Evolutionary conservation across 1,140 invertebrate species (phyloP), one percentile per base, ranked within the genome.

Genomic region (Polypedilum pembai): DNA sequence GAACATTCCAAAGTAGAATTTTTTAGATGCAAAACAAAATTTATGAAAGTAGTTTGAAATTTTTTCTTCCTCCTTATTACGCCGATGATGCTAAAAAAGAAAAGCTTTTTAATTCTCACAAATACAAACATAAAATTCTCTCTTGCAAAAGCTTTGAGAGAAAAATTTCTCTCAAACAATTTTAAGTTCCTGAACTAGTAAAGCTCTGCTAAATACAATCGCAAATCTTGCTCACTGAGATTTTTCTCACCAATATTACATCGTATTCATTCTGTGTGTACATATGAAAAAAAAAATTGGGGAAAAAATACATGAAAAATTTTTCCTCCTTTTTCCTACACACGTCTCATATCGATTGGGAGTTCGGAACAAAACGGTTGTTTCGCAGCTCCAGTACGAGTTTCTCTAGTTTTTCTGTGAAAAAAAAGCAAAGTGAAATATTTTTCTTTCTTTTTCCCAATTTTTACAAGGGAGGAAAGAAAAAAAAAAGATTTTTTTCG

Each of bases 321-420:
- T 69, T 69, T 69, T 18, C 65, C 8, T 12, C 45, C 15, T 56
- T 69, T 69, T 69, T 20, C 20, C 17, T 66, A 66, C 63, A 69
- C 65, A 69, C 18, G 5, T 12, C 20, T 69, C 65, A 69, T 69
- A 69, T 69, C 65, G 65, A 21, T 69, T 69, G 65, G 65, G 65
- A 69, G 65, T 69, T 69, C 65, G 65, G 65, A 69, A 69, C 65
- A 69, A 69, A 69, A 69, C 65, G 65, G 65, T 69, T 69, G 65
- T 69, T 69, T 69, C 65, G 65, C 20, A 69, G 65, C 65, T 69
- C 65, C 65, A 56, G 45, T 56, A 56, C 45, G 65, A 20, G 65
- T 69, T 69, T 69, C 17, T 69, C 65, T 69, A 69, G 65, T 69
- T 69, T 21, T 56, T 56, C 12, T 69, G 65, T 18, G 17, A 8